Evolutionary conservation across 2,797 vertebrate species (phyloP).

Genomic region (Leontopithecus rosalia): DNA sequence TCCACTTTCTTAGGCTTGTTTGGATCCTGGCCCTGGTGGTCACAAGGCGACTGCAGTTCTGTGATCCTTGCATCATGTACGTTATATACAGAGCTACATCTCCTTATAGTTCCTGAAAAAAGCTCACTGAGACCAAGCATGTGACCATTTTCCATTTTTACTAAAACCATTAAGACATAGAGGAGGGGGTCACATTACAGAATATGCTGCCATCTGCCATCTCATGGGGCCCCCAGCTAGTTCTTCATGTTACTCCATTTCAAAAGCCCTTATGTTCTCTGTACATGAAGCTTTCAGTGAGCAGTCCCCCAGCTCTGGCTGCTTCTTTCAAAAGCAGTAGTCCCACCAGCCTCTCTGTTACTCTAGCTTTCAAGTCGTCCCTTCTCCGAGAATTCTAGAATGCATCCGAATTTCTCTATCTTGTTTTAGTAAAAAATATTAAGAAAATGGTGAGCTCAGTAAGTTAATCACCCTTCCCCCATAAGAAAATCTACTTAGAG

Average conservation of each 20-base stretch:
- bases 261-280: neutral
- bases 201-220: neutral
- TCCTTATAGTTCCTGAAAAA: neutral
- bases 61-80: accelerated
- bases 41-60: neutral
- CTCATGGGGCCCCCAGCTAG: neutral
- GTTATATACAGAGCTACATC: neutral
- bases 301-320: neutral
- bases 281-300: neutral
- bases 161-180: neutral
- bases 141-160: neutral
- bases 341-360: neutral
- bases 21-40: neutral
- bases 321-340: neutral
- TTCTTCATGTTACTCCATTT: neutral
- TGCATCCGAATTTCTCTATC: neutral
- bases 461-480: neutral
- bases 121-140: neutral
- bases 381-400: neutral
- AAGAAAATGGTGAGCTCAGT: neutral
- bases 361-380: neutral
- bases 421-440: neutral
- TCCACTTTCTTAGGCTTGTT: neutral
- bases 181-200: neutral
- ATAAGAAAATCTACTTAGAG: neutral